phyloP scores from a whole-genome alignment of 1,140 invertebrate genomes.

The Drosophila fuyamai region DNA sequence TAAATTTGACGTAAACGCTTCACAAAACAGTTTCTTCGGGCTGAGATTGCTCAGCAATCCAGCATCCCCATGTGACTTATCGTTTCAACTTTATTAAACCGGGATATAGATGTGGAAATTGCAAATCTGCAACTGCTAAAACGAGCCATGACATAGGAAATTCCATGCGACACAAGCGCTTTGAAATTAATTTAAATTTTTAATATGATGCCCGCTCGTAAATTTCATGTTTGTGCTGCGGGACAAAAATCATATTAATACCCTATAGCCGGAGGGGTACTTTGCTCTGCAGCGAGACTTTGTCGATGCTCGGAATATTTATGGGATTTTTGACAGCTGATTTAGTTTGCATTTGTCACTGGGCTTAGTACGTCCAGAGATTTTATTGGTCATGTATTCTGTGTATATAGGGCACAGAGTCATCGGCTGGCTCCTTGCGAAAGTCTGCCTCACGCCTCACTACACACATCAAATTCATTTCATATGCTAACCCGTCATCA shows the following conservation, averaged over 20 bases:
- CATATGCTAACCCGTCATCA: conserved; percentile 45
- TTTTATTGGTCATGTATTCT: neutral
- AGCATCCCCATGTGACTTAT: conserved; percentile 48
- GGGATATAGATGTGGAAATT: conserved; percentile 34
- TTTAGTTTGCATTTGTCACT: conserved; percentile 28
- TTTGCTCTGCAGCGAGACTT: neutral
- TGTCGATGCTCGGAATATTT: neutral
- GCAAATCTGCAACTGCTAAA: conserved; percentile 59
- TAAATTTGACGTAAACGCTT: conserved; percentile 84
- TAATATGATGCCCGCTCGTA: conserved; percentile 64
- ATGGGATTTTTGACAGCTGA: conserved; percentile 10
- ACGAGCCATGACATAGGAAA: conserved; percentile 55
- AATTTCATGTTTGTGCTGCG: conserved; percentile 48
- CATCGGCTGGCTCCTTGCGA: conserved; percentile 16
- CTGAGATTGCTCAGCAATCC: conserved; percentile 43
- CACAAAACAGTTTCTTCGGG: conserved; percentile 64
- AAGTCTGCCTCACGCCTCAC: conserved; percentile 17
- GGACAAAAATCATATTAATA: conserved; percentile 24
- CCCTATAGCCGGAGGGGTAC: conserved; percentile 16
- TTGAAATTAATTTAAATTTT: conserved; percentile 80
- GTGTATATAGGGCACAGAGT: conserved; percentile 14
- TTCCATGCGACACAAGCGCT: conserved; percentile 47
- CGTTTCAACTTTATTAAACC: conserved; percentile 81
- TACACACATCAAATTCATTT: conserved; percentile 46
- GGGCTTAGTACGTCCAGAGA: conserved; percentile 15